phyloP scores from a whole-genome alignment of 2,888 invertebrate species.

The Gryllus longicercus region DNA sequence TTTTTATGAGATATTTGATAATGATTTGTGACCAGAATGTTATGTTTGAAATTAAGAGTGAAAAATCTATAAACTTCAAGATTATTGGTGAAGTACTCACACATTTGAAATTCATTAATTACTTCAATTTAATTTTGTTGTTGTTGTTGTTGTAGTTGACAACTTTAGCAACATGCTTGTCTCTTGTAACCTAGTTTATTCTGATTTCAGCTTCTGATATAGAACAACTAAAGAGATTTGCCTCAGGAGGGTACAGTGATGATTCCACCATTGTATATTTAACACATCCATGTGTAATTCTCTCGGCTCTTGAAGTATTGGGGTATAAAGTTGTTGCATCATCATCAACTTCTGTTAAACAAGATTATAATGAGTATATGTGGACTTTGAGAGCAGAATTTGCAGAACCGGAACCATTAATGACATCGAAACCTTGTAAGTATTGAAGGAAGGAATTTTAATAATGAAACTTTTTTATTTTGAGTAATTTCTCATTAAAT shows the following conservation, averaged over 20 bases:
- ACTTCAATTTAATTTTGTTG: too few species aligned
- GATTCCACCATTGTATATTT: conserved; percentile 81
- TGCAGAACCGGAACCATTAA: conserved; percentile 71
- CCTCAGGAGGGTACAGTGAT: conserved; percentile 79
- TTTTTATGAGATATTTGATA: too few species aligned
- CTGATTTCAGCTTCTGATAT: conserved; percentile 64
- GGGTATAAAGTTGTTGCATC: conserved; percentile 86
- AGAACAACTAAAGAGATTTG: conserved; percentile 77
- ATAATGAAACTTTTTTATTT: too few species aligned
- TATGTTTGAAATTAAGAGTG: too few species aligned
- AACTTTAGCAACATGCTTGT: too few species aligned
- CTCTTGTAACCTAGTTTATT: not conserved
- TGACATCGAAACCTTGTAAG: conserved; percentile 1
- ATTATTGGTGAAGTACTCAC: too few species aligned
- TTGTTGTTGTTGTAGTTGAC: too few species aligned
- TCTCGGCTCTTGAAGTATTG: conserved; percentile 81
- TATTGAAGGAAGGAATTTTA: not conserved
- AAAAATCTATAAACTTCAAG: too few species aligned
- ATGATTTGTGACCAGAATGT: too few species aligned
- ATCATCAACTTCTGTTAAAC: conserved; percentile 79
- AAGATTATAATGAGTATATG: conserved; percentile 87
- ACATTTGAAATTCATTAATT: too few species aligned
- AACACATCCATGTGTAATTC: conserved; percentile 82
- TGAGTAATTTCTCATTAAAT: too few species aligned
- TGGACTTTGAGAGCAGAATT: conserved; percentile 92